Evolutionary conservation across 2,113 vertebrate species (phyloP), one percentile per base, ranked within the genome.

Genomic region (Rhynchopsitta pachyrhyncha): DNA sequence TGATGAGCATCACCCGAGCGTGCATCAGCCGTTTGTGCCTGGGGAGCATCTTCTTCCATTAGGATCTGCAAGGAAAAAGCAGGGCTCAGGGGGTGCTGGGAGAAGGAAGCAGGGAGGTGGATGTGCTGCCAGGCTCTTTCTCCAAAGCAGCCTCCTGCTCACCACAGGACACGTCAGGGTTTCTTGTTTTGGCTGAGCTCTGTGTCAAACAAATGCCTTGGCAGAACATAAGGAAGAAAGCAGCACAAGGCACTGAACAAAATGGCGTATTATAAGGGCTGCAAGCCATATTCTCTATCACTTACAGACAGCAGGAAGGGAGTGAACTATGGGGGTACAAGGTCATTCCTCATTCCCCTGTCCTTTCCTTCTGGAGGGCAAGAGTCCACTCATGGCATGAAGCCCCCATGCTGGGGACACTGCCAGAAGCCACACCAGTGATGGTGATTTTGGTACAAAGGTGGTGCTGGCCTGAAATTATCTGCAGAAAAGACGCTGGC

Each of bases 31-130:
- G 0, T 11, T 28, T 1, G 3, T 37, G 82, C 78, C 69, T 52
- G 31, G 85, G 87, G 23, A 91, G 70, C 67, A 74, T 79, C n/a
- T 0, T 80, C 85, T 37, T 3, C 19, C 7, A 2, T 13, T 9
- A 92, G 35, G 74, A 97, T 44, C 97, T 98, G 88, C 50, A 82
- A 68, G 44, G 11, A 94, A 55, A 95, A 90, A 91, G 35, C 2
- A 5, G 35, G 6, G 31, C 6, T 62, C 63, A 41, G 24, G 9
- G 13, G 17, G 24, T 57, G 27, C 37, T 27, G 53, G 23, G 33
- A 91, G 63, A 70, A 84, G 64, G 37, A 81, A 52, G 17, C 31
- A 82, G 19, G 39, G 50, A 73, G 13, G 11, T 49, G 11, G 13
- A 20, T 33, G 12, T 17, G 41, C 67, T 82, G 24, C 64, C 57